phyloP scores from a whole-genome alignment of 92 coral and sea anemone genomes.

The Scolanthus callimorphus region DNA sequence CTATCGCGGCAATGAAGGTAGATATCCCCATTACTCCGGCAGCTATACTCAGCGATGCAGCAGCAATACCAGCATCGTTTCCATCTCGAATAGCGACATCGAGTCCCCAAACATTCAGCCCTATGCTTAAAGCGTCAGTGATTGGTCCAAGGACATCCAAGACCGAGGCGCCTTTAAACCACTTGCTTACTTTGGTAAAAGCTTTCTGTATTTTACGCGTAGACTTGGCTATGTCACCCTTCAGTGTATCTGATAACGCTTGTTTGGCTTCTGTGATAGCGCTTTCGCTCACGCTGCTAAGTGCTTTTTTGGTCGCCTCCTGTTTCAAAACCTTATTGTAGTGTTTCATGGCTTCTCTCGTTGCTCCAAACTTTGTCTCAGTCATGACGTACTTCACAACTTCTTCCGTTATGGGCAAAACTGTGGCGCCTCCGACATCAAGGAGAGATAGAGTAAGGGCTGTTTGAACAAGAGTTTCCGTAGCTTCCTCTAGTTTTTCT shows the following conservation, averaged over 20 bases:
- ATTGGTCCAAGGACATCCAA: constrained; percentile 5
- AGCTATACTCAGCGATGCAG: constrained; percentile 2
- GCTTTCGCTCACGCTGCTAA: not conserved
- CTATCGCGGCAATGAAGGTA: constrained; percentile 1
- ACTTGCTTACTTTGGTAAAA: not conserved
- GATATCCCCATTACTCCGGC: too few species aligned
- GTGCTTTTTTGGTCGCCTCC: not conserved
- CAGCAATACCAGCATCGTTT: not conserved
- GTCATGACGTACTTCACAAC: not conserved
- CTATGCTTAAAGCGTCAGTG: constrained; percentile 4
- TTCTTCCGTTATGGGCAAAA: not conserved
- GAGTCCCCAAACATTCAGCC: not conserved
- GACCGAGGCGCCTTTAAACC: not conserved
- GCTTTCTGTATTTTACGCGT: not conserved
- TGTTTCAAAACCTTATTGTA: not conserved
- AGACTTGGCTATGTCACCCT: not conserved
- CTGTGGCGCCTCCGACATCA: constrained; percentile 1
- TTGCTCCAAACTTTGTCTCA: not conserved
- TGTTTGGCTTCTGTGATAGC: not conserved
- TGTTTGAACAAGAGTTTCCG: constrained; percentile 4
- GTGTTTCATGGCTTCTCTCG: not conserved
- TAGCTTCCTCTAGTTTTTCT: not conserved
- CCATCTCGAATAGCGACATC: constrained; percentile 1
- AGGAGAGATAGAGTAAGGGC: too few species aligned
- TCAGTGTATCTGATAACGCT: too few species aligned